Evolutionary conservation across 2,113 vertebrate species (phyloP).

Genomic region (Balaenoptera acutorostrata): DNA sequence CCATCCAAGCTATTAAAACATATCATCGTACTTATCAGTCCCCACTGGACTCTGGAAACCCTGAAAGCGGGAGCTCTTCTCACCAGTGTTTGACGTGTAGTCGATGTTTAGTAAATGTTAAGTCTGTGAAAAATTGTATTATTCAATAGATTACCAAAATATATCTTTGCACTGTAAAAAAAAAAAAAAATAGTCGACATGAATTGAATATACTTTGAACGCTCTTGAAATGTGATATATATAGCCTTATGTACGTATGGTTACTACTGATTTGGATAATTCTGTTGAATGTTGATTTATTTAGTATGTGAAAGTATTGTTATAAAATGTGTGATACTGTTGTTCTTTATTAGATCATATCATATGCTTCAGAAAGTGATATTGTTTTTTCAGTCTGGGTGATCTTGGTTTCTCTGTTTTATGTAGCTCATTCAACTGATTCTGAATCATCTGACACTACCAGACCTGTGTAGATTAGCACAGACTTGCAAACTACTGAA

Average conservation of each 20-base stretch:
- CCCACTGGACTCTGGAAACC: not conserved
- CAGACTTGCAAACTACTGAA: constrained; percentile 96
- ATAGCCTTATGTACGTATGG: not conserved
- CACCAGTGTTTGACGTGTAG: not conserved
- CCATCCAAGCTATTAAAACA: not conserved
- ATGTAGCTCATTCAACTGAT: constrained; percentile 96
- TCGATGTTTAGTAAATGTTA: not conserved
- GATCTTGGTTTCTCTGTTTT: constrained; percentile 70
- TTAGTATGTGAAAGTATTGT: not conserved
- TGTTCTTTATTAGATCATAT: not conserved
- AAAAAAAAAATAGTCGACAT: constrained; percentile 4
- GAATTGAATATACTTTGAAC: not conserved
- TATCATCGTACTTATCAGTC: not conserved
- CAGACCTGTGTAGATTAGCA: constrained; percentile 95
- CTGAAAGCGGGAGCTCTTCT: not conserved
- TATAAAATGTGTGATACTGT: not conserved
- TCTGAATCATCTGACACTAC: constrained; percentile 94
- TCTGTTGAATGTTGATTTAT: not conserved
- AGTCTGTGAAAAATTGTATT: constrained; percentile 2
- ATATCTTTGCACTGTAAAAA: not conserved
- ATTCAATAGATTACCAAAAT: not conserved
- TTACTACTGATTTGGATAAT: constrained; percentile 37
- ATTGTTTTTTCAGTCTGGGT: constrained; percentile 34
- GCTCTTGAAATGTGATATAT: not conserved
- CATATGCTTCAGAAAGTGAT: not conserved